phyloP scores from a whole-genome alignment of 2,888 invertebrate genomes.

The Xylocampa areola region DNA sequence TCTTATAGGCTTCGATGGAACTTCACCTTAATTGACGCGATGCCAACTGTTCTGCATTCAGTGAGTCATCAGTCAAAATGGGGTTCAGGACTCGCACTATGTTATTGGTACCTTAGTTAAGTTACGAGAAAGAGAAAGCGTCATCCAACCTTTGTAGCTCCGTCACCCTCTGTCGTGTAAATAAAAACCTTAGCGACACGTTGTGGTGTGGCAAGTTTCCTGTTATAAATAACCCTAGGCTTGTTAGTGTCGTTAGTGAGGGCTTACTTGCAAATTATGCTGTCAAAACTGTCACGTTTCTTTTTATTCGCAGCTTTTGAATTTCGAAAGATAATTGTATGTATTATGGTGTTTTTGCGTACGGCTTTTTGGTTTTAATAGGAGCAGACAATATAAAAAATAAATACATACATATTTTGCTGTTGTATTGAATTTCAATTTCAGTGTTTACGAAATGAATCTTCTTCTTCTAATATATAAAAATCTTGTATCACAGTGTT shows the following conservation, averaged over 20 bases:
- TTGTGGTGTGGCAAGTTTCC: conserved; percentile 53
- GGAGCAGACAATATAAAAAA: too few relatives aligned
- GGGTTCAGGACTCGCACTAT: too few relatives aligned
- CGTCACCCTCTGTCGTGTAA: too few relatives aligned
- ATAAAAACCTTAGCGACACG: too few relatives aligned
- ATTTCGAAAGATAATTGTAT: conserved; percentile 34
- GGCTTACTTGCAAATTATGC: conserved; percentile 55
- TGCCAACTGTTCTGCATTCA: conserved; percentile 56
- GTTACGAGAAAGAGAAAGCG: too few relatives aligned
- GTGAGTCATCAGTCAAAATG: conserved; percentile 55
- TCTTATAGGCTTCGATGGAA: conserved; percentile 25
- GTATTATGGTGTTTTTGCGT: conserved; percentile 14
- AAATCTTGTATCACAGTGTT: too few relatives aligned
- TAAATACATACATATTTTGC: too few relatives aligned
- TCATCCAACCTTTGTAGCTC: too few relatives aligned
- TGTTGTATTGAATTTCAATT: too few relatives aligned
- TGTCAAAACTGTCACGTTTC: conserved; percentile 47
- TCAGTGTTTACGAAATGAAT: too few relatives aligned
- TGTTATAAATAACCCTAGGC: conserved; percentile 54
- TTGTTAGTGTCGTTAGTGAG: conserved; percentile 58
- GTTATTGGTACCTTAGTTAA: too few relatives aligned
- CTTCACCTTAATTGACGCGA: conserved; percentile 38
- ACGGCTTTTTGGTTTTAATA: background rate
- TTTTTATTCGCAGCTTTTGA: conserved; percentile 30
- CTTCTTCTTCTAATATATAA: too few relatives aligned